A percentile compares a stretch with the other conserved stretches of the same genome.
phyloP scores from a whole-genome alignment of 2,113 vertebrate genomes.

The Eurystomus gularis region DNA sequence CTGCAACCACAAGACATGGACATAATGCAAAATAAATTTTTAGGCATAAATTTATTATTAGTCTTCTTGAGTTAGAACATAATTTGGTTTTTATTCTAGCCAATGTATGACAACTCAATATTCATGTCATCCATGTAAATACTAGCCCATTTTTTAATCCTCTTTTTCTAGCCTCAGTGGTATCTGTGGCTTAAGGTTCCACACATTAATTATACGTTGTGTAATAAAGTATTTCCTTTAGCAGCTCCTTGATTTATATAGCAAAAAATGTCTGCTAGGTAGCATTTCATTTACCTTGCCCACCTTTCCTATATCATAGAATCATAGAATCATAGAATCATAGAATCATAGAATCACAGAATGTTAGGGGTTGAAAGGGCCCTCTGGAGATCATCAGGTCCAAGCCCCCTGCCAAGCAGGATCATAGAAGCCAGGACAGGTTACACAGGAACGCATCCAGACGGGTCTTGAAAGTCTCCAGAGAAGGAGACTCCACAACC shows the following conservation, averaged over 20 bases:
- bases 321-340: too few relatives aligned
- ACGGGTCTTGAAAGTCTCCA: too few relatives aligned
- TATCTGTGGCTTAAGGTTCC: conserved; percentile 32
- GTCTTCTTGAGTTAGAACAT: neutral
- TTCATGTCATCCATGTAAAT: neutral
- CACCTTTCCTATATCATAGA: neutral
- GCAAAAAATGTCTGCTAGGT: neutral
- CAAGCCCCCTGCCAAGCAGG: too few relatives aligned
- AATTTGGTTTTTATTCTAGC: neutral
- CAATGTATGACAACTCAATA: neutral
- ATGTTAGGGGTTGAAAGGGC: too few relatives aligned
- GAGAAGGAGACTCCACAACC: too few relatives aligned
- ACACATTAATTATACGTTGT: neutral
- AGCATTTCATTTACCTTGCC: neutral
- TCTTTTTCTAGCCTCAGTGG: conserved; percentile 6
- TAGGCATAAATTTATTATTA: neutral
- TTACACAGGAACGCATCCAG: too few relatives aligned
- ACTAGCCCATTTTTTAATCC: neutral
- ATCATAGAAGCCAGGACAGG: too few relatives aligned
- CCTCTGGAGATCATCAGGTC: too few relatives aligned
- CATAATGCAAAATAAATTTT: neutral
- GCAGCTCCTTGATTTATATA: conserved; percentile 20
- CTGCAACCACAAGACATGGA: neutral
- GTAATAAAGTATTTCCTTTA: conserved; percentile 43
- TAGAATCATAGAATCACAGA: too few relatives aligned